A percentile compares a stretch with the other conserved stretches of the same genome.
phyloP scores from a whole-genome alignment of 2,888 invertebrate species.

The Cantharis rustica region DNA sequence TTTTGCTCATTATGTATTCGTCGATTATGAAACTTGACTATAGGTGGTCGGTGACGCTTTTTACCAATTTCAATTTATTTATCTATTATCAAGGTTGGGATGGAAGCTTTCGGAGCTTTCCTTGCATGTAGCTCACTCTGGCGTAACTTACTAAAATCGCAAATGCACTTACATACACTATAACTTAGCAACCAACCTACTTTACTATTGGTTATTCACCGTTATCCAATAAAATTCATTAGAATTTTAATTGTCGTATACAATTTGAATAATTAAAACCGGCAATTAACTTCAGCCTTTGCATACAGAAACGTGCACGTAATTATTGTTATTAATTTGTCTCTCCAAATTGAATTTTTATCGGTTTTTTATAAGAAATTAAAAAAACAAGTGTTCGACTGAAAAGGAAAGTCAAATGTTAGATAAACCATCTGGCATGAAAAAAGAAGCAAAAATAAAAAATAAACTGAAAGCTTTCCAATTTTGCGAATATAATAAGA shows the following conservation, averaged over 20 bases:
- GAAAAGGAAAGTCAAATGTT: background rate
- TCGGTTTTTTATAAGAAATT: background rate
- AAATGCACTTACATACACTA: slow-evolving; percentile 18
- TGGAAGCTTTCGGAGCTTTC: background rate
- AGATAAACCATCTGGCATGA: background rate
- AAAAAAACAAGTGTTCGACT: background rate
- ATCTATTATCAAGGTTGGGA: background rate
- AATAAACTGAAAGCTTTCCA: no score
- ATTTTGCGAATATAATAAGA: no score
- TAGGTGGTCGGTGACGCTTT: background rate
- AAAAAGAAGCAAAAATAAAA: no score
- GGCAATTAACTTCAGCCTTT: background rate
- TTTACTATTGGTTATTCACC: slow-evolving; percentile 43
- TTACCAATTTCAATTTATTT: background rate
- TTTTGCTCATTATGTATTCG: slow-evolving; percentile 32
- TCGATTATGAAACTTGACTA: slow-evolving; percentile 16
- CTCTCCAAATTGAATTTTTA: background rate
- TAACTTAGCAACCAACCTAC: slow-evolving; percentile 47
- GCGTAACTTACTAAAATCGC: slow-evolving; percentile 7
- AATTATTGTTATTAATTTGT: background rate
- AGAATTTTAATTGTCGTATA: slow-evolving; percentile 1
- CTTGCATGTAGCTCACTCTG: slow-evolving; percentile 36
- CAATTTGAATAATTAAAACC: slow-evolving; percentile 3
- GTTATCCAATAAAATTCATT: slow-evolving; percentile 21
- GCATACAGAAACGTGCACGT: background rate